Evolutionary conservation across 2,888 invertebrate genomes (phyloP), one percentile per base, ranked within the genome.

Genomic region (Idaea aversata): DNA sequence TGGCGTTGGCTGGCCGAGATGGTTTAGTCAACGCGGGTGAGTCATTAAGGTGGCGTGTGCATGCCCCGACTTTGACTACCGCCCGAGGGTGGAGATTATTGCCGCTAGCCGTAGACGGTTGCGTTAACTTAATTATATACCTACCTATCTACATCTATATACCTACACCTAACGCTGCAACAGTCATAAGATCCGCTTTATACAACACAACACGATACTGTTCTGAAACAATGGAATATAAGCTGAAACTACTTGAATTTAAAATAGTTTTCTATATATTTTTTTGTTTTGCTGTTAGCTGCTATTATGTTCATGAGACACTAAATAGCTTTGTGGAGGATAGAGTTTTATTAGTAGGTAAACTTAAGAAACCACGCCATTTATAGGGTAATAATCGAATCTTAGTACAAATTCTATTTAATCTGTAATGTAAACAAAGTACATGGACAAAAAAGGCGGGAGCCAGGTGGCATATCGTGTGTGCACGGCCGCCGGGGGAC

Each of bases 21-120:
- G 75, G 74, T 75, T 70, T 68, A 66, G 63, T 81, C 75, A 77
- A 75, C 80, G 79, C 78, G 77, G 80, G 82, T 78, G 79, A 83
- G 84, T 87, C 86, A 85, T 88, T 88, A 88, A 85, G 85, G 83
- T 84, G 86, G 85, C 85, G 85, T 84, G 85, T 86, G 87, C 85
- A 85, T 81, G 86, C 80, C 80, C 79, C 80, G 77, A 73, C 77
- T 77, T 75, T 75, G 82, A 75, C 77, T 78, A 73, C 75, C 75
- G 79, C 79, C 76, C 73, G 75, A 76, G 84, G 84, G 81, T 77
- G 79, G 79, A 75, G 74, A 77, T 77, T 77, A 77, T 79, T 77
- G 79, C 77, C 77, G 72, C 47, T 47, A 47, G 78, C 75, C 77
- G 77, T 74, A 80, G 83, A 83, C 81, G 80, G 78, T 79, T 83